Percentiles rank a stretch among this genome's conserved stretches.
phyloP scores from a whole-genome alignment of 2,797 vertebrate species.

The Tokudaia muenninki region DNA sequence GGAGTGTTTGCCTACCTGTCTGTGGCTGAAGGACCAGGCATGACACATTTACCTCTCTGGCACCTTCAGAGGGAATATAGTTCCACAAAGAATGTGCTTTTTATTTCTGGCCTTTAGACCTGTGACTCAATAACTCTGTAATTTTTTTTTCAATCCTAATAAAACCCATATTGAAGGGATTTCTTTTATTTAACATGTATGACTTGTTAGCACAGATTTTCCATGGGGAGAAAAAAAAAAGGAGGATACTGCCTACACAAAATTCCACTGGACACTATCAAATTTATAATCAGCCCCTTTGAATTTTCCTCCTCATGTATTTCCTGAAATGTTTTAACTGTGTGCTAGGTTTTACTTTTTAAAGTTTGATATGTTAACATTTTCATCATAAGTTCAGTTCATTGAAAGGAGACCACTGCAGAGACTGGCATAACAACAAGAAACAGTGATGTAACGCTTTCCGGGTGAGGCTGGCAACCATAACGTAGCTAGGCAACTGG shows the following conservation, averaged over 20 bases:
- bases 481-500: background rate
- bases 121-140: background rate
- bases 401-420: background rate
- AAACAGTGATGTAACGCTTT: background rate
- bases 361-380: background rate
- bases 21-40: no score
- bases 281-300: background rate
- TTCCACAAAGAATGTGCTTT: background rate
- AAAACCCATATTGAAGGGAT: background rate
- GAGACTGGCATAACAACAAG: background rate
- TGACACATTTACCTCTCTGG: background rate
- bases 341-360: slow-evolving; percentile 35
- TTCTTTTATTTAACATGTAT: background rate
- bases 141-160: background rate
- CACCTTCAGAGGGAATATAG: background rate
- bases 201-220: background rate
- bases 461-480: background rate
- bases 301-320: background rate
- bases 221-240: background rate
- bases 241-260: background rate
- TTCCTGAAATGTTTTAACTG: slow-evolving; percentile 7
- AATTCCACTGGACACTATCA: background rate
- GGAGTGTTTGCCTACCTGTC: no score
- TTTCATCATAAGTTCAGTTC: slow-evolving; percentile 20
- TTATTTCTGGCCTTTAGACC: background rate